Evolutionary conservation across 2,113 vertebrate species (phyloP), one percentile per base, ranked within the genome.

Genomic region (Euleptes europaea): DNA sequence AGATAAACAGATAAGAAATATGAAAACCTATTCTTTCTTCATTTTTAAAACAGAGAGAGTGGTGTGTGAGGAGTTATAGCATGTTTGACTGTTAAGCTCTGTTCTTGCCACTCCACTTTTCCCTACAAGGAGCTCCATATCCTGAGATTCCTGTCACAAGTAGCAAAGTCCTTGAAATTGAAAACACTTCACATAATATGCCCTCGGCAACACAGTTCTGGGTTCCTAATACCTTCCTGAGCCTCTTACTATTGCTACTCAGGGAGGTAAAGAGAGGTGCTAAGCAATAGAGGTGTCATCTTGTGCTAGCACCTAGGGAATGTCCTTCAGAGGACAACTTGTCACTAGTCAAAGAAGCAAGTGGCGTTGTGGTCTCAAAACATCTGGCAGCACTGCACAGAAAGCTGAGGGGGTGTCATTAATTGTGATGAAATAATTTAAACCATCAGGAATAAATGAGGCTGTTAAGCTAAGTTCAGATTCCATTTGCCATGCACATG

Each of bases 351-450:
- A 97, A 96, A 96, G 95, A 96, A 96, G 95, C 96, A 95, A 97
- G 97, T 97, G 96, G 97, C 96, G 96, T 97, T 95, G 97, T 93
- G 96, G 97, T 98, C 98, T 98, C 98, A 86, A 97, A 99, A 98
- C 98, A 99, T 99, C 98, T 99, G 98, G 97, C 98, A 96, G 93
- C 0, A 75, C 96, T 95, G 97, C 97, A 96, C 97, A 95, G 97
- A 97, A 97, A 97, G 97, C 97, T 96, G 95, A 96, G 96, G 97
- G 96, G 96, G 96, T 98, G 98, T 98, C 97, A 98, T 98, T 98
- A 98, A 98, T 98, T 97, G 98, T 98, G 98, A 99, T 98, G 97
- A 98, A 98, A 99, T 99, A 97, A 98, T 99, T 99, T 99, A 98
- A 98, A 97, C 97, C 97, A 98, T 98, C 97, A 98, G 97, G 97